A percentile compares a stretch with the other conserved stretches of the same genome.
Evolutionary conservation across 2,113 vertebrate species (phyloP).

Genomic region (Cacatua alba): DNA sequence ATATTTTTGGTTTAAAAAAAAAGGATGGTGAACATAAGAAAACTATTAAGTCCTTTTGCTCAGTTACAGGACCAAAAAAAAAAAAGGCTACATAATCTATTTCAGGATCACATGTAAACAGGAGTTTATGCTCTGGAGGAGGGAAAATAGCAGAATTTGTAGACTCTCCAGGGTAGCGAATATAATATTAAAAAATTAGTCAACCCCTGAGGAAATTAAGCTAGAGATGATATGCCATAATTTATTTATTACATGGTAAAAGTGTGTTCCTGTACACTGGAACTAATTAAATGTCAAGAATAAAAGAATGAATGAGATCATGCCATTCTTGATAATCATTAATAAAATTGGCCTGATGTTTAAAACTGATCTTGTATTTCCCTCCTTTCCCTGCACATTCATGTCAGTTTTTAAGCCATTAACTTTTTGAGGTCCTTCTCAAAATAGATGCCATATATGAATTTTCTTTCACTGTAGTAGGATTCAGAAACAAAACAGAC

Average conservation of each 20-base stretch:
- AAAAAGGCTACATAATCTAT: neutral
- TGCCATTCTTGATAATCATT: neutral
- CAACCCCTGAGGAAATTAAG: neutral
- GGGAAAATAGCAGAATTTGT: neutral
- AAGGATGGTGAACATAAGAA: rapidly evolving
- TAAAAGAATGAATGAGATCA: neutral
- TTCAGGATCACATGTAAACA: neutral
- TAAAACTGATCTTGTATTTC: neutral
- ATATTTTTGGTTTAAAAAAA: neutral
- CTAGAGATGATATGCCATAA: neutral
- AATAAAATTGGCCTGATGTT: neutral
- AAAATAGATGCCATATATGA: neutral
- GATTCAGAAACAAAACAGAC: neutral
- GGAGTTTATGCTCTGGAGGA: neutral
- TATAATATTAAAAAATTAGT: neutral
- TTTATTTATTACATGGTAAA: neutral
- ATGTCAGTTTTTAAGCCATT: neutral
- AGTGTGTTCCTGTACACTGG: neutral
- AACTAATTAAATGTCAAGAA: neutral
- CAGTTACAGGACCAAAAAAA: neutral
- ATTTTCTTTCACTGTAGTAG: neutral
- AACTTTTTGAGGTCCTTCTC: neutral
- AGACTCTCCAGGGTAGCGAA: neutral
- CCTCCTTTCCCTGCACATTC: neutral
- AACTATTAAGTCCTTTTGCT: neutral